A percentile compares a stretch with the other conserved stretches of the same genome.
Conservation (phyloP, 2,888 invertebrate species). For the Morpho helenor region DNA sequence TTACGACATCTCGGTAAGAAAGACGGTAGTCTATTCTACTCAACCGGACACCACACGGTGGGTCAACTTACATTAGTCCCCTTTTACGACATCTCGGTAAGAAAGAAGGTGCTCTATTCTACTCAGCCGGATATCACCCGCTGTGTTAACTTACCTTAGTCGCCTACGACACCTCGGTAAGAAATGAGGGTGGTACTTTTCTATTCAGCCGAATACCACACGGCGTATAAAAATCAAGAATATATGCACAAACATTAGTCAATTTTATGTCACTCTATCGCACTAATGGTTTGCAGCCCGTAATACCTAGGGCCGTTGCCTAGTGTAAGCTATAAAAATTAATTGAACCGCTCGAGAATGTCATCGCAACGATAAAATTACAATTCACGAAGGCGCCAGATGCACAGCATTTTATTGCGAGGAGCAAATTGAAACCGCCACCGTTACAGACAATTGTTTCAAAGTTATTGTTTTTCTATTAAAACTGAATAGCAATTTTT, state of each 20-base stretch:
- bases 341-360: slow-evolving; percentile 64
- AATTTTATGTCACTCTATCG: not conserved
- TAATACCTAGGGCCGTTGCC: slow-evolving; percentile 24
- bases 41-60: too few species aligned
- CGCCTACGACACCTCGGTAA: too few species aligned
- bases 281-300: slow-evolving; percentile 1
- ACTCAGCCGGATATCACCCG: too few species aligned
- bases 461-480: slow-evolving; percentile 67
- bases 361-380: slow-evolving; percentile 65
- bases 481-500: slow-evolving; percentile 42
- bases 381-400: slow-evolving; percentile 67
- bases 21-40: too few species aligned
- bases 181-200: too few species aligned
- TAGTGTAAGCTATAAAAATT: slow-evolving; percentile 50
- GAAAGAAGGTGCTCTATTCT: too few species aligned
- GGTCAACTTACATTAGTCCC: too few species aligned
- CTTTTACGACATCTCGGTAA: too few species aligned
- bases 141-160: too few species aligned
- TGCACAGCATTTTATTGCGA: slow-evolving; percentile 62
- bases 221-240: not conserved
- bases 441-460: slow-evolving; percentile 51
- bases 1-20: too few species aligned
- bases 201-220: too few species aligned
- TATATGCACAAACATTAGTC: not conserved
- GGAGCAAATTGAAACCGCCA: slow-evolving; percentile 66